Evolutionary conservation across 1,140 invertebrate species (phyloP), one percentile per base, ranked within the genome.

Genomic region (Drosophila dunni): DNA sequence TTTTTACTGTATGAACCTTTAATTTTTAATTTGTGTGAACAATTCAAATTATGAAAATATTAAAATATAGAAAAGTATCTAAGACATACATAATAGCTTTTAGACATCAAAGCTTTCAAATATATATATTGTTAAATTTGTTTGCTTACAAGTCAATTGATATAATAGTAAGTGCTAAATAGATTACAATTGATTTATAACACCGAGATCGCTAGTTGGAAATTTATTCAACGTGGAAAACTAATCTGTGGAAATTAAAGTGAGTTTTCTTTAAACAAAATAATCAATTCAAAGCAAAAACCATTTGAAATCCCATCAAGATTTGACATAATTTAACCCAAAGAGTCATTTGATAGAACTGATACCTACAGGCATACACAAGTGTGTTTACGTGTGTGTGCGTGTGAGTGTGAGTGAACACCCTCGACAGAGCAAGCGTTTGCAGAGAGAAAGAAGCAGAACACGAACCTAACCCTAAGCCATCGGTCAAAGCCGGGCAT

Each of bases 401-500:
- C 7, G 15, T 20, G 10, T 53, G 46, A 11, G 7, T 34, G 7
- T 50, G 4, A 53, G 54, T 69, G 34, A 15, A 40, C 67, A 36
- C 33, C 57, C 40, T 70, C 17, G 60, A 7, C 45, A 29, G 24
- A 3, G 24, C 24, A 10, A 69, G 44, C 54, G 13, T 50, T 56
- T 63, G 40, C 9, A 57, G 13, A 58, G 42, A 34, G 60, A 63
- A 64, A 66, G 71, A 62, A 40, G 68, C 78, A 29, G 24, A 29
- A 67, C 57, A 67, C 66, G 48, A 81, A 61, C 74, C 78, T 84
- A 86, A 86, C 83, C 83, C 82, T 81, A 85, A 85, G 79, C 68
- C 81, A 82, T 81, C 83, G 82, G 81, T 85, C 81, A 85, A 71
- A 86, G 82, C 83, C 70, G 81, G 75, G 82, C 82, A 86, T 88